These are phyloP conservation scores for Zaprionus tsacasi DNA, from an alignment of 1,140 invertebrate species.

Conservation along the genomic window DNA sequence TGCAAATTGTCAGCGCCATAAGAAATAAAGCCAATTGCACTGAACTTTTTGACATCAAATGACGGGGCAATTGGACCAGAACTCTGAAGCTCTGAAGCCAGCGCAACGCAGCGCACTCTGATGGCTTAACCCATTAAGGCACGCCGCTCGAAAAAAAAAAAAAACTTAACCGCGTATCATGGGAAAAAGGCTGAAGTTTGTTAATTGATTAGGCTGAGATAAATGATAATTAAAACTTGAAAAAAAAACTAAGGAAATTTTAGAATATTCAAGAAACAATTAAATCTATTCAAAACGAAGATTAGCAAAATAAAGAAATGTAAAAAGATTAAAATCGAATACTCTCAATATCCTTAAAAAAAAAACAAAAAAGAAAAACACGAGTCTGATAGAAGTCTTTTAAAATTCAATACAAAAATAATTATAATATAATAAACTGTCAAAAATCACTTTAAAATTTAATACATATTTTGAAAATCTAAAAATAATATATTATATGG, in stretches of 20 bases:
- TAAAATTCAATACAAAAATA: too few relatives aligned
- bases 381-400: too few relatives aligned
- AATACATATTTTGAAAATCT: too few relatives aligned
- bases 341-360: too few relatives aligned
- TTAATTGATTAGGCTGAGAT: neutral
- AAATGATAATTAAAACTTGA: neutral
- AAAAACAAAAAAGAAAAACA: too few relatives aligned
- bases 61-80: constrained; percentile 35
- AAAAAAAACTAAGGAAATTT: neutral
- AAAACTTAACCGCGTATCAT: neutral
- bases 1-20: constrained; percentile 61
- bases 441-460: too few relatives aligned
- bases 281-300: too few relatives aligned
- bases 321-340: too few relatives aligned
- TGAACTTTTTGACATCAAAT: constrained; percentile 43
- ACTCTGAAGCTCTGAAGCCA: neutral
- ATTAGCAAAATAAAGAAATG: too few relatives aligned
- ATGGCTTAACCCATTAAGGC: constrained; percentile 39
- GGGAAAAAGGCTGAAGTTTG: neutral
- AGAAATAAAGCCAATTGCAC: constrained; percentile 52
- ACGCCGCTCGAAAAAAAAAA: neutral
- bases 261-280: neutral
- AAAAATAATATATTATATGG: too few relatives aligned
- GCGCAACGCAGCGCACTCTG: neutral
- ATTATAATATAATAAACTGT: too few relatives aligned